Evolutionary conservation across 2,888 invertebrate species (phyloP), one percentile per base, ranked within the genome.

Genomic region (Ophion ventricosus): DNA sequence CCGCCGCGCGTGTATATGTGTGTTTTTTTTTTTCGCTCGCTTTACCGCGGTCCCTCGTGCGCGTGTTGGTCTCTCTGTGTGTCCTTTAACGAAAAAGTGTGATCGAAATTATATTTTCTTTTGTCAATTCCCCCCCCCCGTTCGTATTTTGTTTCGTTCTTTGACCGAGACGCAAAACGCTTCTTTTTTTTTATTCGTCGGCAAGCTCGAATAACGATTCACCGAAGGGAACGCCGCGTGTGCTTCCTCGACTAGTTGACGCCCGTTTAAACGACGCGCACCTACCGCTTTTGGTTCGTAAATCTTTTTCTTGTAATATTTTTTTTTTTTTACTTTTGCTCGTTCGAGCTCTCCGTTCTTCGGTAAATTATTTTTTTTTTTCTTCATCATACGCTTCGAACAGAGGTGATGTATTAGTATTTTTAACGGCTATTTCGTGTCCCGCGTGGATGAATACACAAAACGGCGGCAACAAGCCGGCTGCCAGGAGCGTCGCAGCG

Each of bases 401-500:
- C 10, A 10, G 14, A 1, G 54, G 54, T 20, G n/a, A 57, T 57
- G 43, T 14, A n/a, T 4, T 1, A 10, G 5, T 20, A 57, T 26
- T 73, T 63, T 72, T 56, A 49, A 43, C 64, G 70, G 57, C 40
- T n/a, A 26, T 61, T 64, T 57, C 54, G 75, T 64, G 77, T 57
- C 73, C 73, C 74, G 73, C 78, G 82, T 74, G 78, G 72, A 67
- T 23, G 40, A 10, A 40, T 35, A 74, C 14, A 67, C 29, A 72
- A 78, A 69, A 74, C 78, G 74, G 82, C 78, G 78, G 74, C 78
- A 79, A 78, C 63, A 70, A 82, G 82, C 82, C 82, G 82, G 82
- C 74, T 78, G 78, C 81, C 78, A 79, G 74, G 82, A 79, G 82
- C 72, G 20, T 63, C 40, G 23, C 40, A 61, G 63, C 78, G 69